Evolutionary conservation across 1,140 invertebrate genomes (phyloP).

Genomic region (Lepidurus packardi): DNA sequence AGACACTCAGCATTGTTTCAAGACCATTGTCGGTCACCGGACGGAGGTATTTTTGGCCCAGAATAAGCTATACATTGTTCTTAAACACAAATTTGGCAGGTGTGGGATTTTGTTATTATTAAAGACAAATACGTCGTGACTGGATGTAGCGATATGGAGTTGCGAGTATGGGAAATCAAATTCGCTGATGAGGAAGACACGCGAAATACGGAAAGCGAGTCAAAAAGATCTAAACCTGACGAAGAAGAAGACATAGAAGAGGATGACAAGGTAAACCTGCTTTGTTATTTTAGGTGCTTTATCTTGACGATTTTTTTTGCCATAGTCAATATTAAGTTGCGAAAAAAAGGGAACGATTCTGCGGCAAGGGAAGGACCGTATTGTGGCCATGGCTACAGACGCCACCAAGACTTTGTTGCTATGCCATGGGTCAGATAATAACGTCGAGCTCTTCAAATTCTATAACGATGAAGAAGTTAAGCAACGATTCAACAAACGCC

Average conservation of each 20-base stretch:
- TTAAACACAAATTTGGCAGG: slow-evolving; percentile 48
- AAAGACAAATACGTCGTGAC: slow-evolving; percentile 77
- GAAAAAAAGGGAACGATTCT: slow-evolving; percentile 68
- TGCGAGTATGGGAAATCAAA: slow-evolving; percentile 69
- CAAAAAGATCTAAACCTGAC: slow-evolving; percentile 43
- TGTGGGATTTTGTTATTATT: slow-evolving; percentile 77
- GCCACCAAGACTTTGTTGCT: slow-evolving; percentile 60
- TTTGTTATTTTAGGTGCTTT: too few relatives aligned
- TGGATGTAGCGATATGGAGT: slow-evolving; percentile 73
- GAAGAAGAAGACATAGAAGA: slow-evolving; percentile 47
- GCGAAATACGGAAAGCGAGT: slow-evolving; percentile 34
- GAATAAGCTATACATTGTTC: slow-evolving; percentile 19
- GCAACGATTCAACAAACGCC: slow-evolving; percentile 60
- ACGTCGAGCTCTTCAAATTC: slow-evolving; percentile 78
- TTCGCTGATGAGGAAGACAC: slow-evolving; percentile 44
- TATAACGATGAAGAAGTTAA: slow-evolving; percentile 66
- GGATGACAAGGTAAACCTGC: slow-evolving; percentile 38
- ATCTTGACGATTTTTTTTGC: slow-evolving; percentile 27
- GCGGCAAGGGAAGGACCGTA: slow-evolving; percentile 65
- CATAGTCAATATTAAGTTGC: slow-evolving; percentile 61
- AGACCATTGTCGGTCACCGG: slow-evolving; percentile 64
- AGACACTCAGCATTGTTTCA: slow-evolving; percentile 89
- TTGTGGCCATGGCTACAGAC: slow-evolving; percentile 61
- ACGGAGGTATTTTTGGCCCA: slow-evolving; percentile 44
- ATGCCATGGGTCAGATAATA: slow-evolving; percentile 74